Conservation (phyloP, 2,888 invertebrate genomes). For the Sesia apiformis region DNA sequence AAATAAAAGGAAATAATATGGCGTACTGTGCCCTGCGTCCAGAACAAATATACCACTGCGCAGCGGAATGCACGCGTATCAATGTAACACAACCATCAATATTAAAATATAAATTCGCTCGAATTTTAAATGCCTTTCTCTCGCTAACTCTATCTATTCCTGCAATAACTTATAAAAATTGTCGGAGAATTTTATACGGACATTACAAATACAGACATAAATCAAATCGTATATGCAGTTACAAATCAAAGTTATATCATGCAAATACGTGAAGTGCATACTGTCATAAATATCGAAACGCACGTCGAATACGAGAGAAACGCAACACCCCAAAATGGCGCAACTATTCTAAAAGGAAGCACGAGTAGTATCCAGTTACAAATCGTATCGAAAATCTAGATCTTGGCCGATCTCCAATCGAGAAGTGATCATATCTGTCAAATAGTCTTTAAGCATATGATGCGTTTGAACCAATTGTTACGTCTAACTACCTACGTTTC, state of each 20-base stretch:
- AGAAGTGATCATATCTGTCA: slow-evolving; percentile 73
- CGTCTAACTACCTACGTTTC: neutral
- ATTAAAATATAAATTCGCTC: slow-evolving; percentile 25
- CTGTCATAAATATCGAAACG: slow-evolving; percentile 51
- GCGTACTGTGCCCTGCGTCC: slow-evolving; percentile 6
- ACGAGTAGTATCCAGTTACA: slow-evolving; percentile 60
- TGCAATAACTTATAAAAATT: slow-evolving; percentile 15
- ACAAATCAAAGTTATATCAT: slow-evolving; percentile 15
- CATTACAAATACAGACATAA: slow-evolving; percentile 6
- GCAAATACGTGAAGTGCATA: slow-evolving; percentile 42
- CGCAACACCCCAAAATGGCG: slow-evolving; percentile 58
- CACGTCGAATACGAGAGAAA: slow-evolving; percentile 52
- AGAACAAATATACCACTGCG: neutral
- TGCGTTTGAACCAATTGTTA: slow-evolving; percentile 41
- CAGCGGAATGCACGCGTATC: neutral
- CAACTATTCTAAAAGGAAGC: slow-evolving; percentile 68
- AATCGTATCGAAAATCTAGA: slow-evolving; percentile 67
- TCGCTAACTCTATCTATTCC: neutral
- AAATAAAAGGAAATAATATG: slow-evolving; percentile 58
- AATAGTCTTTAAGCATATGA: slow-evolving; percentile 61
- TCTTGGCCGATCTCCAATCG: slow-evolving; percentile 67
- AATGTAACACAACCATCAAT: slow-evolving; percentile 18
- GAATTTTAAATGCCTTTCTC: slow-evolving; percentile 10
- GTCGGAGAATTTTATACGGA: slow-evolving; percentile 8
- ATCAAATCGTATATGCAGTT: slow-evolving; percentile 1